Evolutionary conservation across 2,113 vertebrate species (phyloP).

Genomic region (Cercocebus atys): DNA sequence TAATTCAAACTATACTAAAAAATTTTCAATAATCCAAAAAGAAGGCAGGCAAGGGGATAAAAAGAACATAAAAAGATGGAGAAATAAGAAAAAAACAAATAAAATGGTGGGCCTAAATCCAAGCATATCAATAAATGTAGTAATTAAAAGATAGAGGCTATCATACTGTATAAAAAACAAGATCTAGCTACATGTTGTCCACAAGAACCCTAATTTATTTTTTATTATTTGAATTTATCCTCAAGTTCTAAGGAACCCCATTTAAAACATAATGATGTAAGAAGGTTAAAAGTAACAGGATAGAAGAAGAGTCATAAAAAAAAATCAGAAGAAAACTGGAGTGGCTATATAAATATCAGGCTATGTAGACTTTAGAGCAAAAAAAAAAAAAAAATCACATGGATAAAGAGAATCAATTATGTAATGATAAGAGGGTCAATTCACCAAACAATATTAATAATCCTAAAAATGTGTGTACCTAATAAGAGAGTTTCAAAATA

Average conservation of each 20-base stretch:
- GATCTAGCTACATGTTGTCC: background rate
- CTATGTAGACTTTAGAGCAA: background rate
- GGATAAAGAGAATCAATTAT: background rate
- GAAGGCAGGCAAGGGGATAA: background rate
- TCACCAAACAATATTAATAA: background rate
- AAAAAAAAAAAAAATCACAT: background rate
- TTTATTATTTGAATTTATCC: too few relatives aligned
- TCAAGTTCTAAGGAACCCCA: background rate
- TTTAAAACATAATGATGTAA: background rate
- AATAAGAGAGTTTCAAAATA: background rate
- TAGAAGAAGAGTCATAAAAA: conserved; percentile 15
- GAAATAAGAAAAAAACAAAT: background rate
- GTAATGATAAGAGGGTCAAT: background rate
- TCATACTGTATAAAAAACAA: background rate
- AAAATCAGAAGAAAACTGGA: background rate
- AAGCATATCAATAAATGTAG: background rate
- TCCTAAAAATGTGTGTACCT: background rate
- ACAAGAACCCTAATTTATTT: background rate
- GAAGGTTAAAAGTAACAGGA: background rate
- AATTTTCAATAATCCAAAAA: background rate
- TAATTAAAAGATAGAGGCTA: background rate
- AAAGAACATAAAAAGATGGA: background rate
- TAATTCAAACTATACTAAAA: background rate
- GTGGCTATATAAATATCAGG: background rate
- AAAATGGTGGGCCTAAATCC: background rate